Evolutionary conservation across 2,888 invertebrate species (phyloP), one percentile per base, ranked within the genome.

Genomic region (Drosophila pegasa): DNA sequence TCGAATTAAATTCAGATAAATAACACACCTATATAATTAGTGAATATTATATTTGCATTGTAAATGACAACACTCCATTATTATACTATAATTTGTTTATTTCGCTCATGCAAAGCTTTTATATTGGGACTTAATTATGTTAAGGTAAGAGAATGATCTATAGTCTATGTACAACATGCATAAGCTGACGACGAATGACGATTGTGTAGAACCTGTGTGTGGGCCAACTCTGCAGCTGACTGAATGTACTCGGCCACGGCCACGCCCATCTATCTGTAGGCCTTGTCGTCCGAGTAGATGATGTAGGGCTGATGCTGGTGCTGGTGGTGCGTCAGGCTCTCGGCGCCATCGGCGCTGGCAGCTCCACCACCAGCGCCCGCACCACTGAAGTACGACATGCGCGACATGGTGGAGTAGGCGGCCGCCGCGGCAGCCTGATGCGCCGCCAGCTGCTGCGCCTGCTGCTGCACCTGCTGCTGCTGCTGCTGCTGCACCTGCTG

Each of bases 361-460:
- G 50, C 33, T 1, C 50, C 50, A 0, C 72, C 50, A 1, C 72
- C 37, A 56, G 74, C 66, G 2, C 62, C 92, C 92, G 59, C 82
- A 5, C 91, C 91, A 12, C 92, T 91, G 87, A 94, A 94, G 78
- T 93, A 94, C 5, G 94, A 93, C 81, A 93, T 90, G 91, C 95
- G 86, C 82, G 95, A 93, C 93, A 96, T 93, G 10, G 94, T 93
- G 80, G 96, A 93, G 92, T 95, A 93, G 85, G 95, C 91, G 89
- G 93, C 82, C 4, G 80, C 81, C 0, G 75, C 75, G 1, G 78
- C 75, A 3, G 75, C 75, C 22, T 78, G 78, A 9, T 75, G 75
- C 1, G 86, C 86, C 10, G 82, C 81, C 38, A 31, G 8, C 33
- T 50, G 50, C 33, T 50, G 50, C 6, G 18, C 47, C 47, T 78